These are phyloP conservation scores for Drosophila colorata DNA, from an alignment of 2,888 invertebrate species.

Conservation along the genomic window DNA sequence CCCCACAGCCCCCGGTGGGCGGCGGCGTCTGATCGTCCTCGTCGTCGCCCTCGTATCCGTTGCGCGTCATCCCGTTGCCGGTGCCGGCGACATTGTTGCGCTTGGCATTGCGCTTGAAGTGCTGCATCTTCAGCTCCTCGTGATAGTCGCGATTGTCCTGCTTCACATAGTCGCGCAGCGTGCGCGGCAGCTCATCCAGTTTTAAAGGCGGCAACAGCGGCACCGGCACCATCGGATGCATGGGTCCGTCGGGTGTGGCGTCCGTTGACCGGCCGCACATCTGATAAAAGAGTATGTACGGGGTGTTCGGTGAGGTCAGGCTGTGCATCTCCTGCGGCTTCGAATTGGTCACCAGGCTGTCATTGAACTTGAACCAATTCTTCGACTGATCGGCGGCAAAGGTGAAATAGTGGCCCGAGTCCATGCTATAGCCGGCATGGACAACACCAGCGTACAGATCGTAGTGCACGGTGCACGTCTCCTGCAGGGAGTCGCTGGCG, in stretches of 20 bases:
- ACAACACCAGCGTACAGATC: constrained; percentile 93
- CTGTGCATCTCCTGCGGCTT: constrained; percentile 88
- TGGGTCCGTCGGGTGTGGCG: constrained; percentile 56
- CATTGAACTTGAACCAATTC: constrained; percentile 93
- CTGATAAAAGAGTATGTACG: constrained; percentile 93
- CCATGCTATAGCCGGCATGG: constrained; percentile 92
- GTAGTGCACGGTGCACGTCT: constrained; percentile 87
- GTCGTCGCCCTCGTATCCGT: constrained; percentile 71
- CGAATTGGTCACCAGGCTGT: constrained; percentile 89
- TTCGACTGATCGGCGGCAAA: constrained; percentile 88
- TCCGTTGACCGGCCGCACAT: constrained; percentile 83
- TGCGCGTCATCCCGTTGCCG: constrained; percentile 40
- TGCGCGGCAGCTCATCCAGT: constrained; percentile 83
- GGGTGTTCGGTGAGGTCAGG: constrained; percentile 90
- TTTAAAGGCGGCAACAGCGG: constrained; percentile 76
- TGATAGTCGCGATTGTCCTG: constrained; percentile 82
- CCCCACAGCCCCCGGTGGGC: constrained; percentile 83
- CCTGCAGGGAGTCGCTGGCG: constrained; percentile 80
- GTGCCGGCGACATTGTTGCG: constrained; percentile 33
- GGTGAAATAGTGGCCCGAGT: constrained; percentile 95
- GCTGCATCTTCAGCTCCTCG: constrained; percentile 80
- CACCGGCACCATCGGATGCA: constrained; percentile 77
- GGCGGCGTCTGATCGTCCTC: constrained; percentile 84
- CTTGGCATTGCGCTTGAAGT: constrained; percentile 67
- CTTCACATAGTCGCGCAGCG: constrained; percentile 82